Conservation (phyloP, 2,797 vertebrate species). For the Pangasius macronema region DNA sequence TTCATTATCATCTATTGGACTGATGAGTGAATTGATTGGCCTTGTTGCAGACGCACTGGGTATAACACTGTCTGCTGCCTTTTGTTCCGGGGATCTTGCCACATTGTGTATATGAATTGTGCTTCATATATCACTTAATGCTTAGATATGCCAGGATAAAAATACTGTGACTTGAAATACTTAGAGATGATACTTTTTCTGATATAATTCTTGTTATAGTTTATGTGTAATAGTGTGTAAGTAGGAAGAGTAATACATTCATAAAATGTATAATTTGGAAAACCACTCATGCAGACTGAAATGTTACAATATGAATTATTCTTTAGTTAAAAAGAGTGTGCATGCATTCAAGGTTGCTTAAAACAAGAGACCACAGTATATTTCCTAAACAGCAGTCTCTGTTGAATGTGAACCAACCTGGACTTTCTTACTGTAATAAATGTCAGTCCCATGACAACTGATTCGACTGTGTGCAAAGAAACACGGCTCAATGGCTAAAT, state of each 20-base stretch:
- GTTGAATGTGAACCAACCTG: background rate
- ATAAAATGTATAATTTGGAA: background rate
- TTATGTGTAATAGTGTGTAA: background rate
- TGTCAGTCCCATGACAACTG: constrained; percentile 9
- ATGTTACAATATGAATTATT: background rate
- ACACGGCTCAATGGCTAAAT: constrained; percentile 9
- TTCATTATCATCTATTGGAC: constrained; percentile 31
- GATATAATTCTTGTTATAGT: background rate
- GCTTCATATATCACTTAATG: background rate
- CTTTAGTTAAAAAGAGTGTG: background rate
- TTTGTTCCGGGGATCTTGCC: background rate
- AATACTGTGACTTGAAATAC: background rate
- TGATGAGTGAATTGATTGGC: constrained; percentile 41
- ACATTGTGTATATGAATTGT: background rate
- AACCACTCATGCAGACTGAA: background rate
- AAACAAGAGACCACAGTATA: background rate
- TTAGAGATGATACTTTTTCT: background rate
- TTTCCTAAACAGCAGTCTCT: background rate
- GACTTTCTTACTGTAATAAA: constrained; percentile 6
- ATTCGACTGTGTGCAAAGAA: constrained; percentile 2
- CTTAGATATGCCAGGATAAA: background rate
- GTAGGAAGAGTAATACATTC: background rate
- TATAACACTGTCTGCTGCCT: background rate
- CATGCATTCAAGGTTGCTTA: background rate
- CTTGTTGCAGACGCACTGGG: background rate